A percentile compares a stretch with the other conserved stretches of the same genome.
phyloP scores from a whole-genome alignment of 2,888 invertebrate species.

The Epicampocera succincta region DNA sequence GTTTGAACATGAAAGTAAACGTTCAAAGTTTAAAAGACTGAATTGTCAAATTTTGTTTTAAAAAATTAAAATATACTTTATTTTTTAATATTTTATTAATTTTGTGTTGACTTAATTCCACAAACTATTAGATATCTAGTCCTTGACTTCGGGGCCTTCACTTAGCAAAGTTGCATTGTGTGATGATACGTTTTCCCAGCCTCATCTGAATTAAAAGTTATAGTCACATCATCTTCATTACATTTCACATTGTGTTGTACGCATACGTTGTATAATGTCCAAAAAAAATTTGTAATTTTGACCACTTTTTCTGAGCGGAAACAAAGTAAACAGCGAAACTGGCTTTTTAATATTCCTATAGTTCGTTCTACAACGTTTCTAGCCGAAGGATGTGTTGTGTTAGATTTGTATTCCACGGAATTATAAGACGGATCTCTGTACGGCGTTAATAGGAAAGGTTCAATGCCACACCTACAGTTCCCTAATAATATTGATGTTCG shows the following conservation, averaged over 20 bases:
- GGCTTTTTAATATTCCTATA: slow-evolving; percentile 91
- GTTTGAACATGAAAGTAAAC: slow-evolving; percentile 9
- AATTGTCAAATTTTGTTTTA: background rate
- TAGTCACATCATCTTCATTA: background rate
- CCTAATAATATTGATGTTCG: slow-evolving; percentile 14
- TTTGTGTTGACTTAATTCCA: background rate
- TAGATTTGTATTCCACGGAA: slow-evolving; percentile 25
- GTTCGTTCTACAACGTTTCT: slow-evolving; percentile 85
- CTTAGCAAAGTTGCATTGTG: background rate
- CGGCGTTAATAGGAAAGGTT: too few species aligned
- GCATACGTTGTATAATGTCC: slow-evolving; percentile 5
- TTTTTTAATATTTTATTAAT: too few species aligned
- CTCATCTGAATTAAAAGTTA: background rate
- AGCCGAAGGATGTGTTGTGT: too few species aligned
- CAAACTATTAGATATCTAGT: background rate
- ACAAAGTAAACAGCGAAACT: too few species aligned
- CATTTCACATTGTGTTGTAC: background rate
- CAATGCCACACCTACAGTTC: background rate
- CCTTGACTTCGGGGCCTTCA: too few species aligned
- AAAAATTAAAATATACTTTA: too few species aligned
- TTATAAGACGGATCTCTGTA: slow-evolving; percentile 32
- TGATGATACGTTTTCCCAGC: background rate
- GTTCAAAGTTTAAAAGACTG: background rate
- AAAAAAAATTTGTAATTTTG: slow-evolving; percentile 4
- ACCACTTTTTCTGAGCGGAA: slow-evolving; percentile 1